These are phyloP conservation scores for Hirtodrosophila alboralis DNA, from an alignment of 2,888 invertebrate species.

Conservation along the genomic window DNA sequence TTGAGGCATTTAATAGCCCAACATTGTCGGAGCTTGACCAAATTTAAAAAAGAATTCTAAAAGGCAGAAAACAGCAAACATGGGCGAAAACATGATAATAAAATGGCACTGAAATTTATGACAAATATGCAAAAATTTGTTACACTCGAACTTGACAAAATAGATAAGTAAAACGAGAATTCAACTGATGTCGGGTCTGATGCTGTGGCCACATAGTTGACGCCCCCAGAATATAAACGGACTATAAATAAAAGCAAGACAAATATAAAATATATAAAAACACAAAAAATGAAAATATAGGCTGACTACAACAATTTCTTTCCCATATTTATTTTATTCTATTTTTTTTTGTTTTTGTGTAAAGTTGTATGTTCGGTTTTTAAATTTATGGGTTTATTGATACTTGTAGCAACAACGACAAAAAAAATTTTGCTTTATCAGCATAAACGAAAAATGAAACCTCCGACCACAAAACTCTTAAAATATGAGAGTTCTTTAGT, in stretches of 20 bases:
- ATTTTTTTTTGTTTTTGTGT: conserved; percentile 14
- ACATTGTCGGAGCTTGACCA: conserved; percentile 32
- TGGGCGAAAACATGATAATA: conserved; percentile 50
- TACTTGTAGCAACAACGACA: conserved; percentile 44
- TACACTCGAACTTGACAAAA: conserved; percentile 61
- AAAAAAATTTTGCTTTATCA: conserved; percentile 49
- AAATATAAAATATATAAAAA: conserved; percentile 35
- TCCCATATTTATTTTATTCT: too few species aligned
- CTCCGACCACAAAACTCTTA: conserved; percentile 6
- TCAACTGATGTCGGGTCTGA: conserved; percentile 6
- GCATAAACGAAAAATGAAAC: conserved; percentile 20
- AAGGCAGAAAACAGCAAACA: conserved; percentile 33
- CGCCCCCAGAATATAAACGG: conserved; percentile 41
- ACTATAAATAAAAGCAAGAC: conserved; percentile 37
- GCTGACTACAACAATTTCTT: conserved; percentile 38
- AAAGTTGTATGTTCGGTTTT: conserved; percentile 31
- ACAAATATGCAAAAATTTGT: conserved; percentile 74
- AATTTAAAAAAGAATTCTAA: too few species aligned
- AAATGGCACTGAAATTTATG: conserved; percentile 64
- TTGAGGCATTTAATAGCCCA: conserved; percentile 46
- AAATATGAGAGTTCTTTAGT: not conserved
- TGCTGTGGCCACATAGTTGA: conserved; percentile 38
- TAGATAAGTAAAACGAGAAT: conserved; percentile 27
- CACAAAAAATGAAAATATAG: conserved; percentile 20
- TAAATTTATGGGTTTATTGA: conserved; percentile 75